Conservation (phyloP, 2,797 vertebrate genomes). For the Perodicticus potto region DNA sequence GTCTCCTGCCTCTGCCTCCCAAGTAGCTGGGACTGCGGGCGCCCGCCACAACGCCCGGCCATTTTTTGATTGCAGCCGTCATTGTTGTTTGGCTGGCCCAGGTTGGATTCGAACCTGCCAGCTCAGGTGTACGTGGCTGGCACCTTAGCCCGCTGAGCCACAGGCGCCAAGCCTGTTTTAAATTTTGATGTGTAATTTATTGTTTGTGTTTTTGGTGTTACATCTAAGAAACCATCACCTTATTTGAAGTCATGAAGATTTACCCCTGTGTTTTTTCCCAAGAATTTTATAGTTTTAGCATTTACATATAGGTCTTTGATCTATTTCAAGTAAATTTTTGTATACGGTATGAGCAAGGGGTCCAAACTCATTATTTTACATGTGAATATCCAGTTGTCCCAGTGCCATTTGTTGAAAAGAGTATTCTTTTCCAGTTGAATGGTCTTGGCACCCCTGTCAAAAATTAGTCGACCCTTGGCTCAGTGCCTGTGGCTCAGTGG, state of each 20-base stretch:
- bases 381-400: background rate
- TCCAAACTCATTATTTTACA: background rate
- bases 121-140: too few relatives aligned
- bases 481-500: too few relatives aligned
- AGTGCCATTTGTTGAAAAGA: conserved; percentile 31
- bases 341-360: background rate
- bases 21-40: too few relatives aligned
- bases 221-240: background rate
- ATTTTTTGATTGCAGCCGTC: too few relatives aligned
- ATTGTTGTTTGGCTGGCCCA: too few relatives aligned
- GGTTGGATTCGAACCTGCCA: too few relatives aligned
- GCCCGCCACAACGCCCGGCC: too few relatives aligned
- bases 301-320: conserved; percentile 46
- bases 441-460: background rate
- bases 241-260: background rate
- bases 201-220: conserved; percentile 27
- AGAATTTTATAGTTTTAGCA: conserved; percentile 23
- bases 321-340: conserved; percentile 23
- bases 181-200: background rate
- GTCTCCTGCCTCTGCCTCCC: too few relatives aligned
- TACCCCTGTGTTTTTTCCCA: background rate
- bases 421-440: background rate
- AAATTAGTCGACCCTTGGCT: conserved; percentile 17
- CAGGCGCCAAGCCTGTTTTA: background rate
- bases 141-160: too few relatives aligned